Percentiles rank a stretch among this genome's conserved stretches.
Evolutionary conservation across 1,140 invertebrate genomes (phyloP).

Genomic region (Sycobia sp.): DNA sequence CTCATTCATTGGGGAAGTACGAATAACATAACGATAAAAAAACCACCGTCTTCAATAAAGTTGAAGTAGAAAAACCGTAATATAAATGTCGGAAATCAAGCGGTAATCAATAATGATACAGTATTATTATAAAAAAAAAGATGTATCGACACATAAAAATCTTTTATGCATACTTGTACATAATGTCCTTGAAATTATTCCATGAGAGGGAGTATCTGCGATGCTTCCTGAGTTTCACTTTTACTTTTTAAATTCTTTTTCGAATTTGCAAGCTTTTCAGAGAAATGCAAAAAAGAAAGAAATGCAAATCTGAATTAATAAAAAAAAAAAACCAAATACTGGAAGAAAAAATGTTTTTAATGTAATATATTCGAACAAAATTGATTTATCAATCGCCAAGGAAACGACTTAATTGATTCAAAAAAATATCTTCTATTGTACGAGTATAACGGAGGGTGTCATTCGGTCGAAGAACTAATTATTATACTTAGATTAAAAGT

Average conservation of each 20-base stretch:
- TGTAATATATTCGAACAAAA: too few species aligned
- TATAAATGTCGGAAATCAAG: conserved; percentile 4
- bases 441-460: too few species aligned
- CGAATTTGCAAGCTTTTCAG: not conserved
- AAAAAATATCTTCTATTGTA: too few species aligned
- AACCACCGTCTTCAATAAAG: not conserved
- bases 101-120: conserved; percentile 2
- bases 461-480: too few species aligned
- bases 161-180: conserved; percentile 15
- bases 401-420: too few species aligned
- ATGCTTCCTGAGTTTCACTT: conserved; percentile 21
- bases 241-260: conserved; percentile 9
- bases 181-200: conserved; percentile 27
- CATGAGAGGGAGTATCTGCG: conserved; percentile 7
- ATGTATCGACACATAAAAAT: conserved; percentile 25
- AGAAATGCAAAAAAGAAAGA: not conserved
- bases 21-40: too few species aligned
- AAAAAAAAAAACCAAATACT: too few species aligned
- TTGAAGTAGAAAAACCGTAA: not conserved
- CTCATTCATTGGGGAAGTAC: too few species aligned
- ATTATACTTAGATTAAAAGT: too few species aligned
- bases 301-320: not conserved
- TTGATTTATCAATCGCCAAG: too few species aligned
- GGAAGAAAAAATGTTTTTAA: not conserved
- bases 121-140: conserved; percentile 19